These are phyloP conservation scores for Eilema sororculum DNA, from an alignment of 2,888 invertebrate genomes.

Conservation along the genomic window DNA sequence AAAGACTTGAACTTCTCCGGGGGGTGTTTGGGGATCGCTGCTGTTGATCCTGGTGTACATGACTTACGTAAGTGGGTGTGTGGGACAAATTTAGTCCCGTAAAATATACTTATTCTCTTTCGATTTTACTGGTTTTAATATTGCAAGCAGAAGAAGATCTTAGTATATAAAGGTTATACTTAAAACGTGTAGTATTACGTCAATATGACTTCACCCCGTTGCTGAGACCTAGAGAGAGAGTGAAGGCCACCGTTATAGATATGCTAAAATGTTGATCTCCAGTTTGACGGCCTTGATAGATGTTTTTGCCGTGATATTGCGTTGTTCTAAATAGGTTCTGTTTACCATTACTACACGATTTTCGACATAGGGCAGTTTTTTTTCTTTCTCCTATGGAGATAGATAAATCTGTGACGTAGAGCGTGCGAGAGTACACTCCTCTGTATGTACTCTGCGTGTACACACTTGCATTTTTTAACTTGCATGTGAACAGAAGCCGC, in stretches of 20 bases:
- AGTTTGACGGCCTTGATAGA: neutral
- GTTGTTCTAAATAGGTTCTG: neutral
- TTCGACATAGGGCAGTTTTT: too few relatives aligned
- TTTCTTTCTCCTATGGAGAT: neutral
- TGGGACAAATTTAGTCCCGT: neutral
- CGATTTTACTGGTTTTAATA: neutral
- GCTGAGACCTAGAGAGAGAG: neutral
- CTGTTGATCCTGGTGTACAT: neutral
- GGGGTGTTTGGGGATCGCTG: neutral
- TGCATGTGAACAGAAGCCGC: neutral
- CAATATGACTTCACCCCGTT: neutral
- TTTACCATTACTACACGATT: neutral
- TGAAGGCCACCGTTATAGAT: too few relatives aligned
- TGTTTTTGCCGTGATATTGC: neutral
- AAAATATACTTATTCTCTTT: neutral
- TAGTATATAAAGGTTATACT: too few relatives aligned
- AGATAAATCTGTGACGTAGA: neutral
- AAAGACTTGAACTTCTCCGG: neutral
- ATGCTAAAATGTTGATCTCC: too few relatives aligned
- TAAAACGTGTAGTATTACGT: neutral
- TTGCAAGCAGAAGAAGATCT: neutral
- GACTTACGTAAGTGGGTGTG: neutral
- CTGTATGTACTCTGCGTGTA: too few relatives aligned
- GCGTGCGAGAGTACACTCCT: too few relatives aligned
- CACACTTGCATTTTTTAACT: too few relatives aligned